A percentile compares a stretch with the other conserved stretches of the same genome.
Conservation (phyloP, 2,113 vertebrate species). For the Thunnus maccoyii region DNA sequence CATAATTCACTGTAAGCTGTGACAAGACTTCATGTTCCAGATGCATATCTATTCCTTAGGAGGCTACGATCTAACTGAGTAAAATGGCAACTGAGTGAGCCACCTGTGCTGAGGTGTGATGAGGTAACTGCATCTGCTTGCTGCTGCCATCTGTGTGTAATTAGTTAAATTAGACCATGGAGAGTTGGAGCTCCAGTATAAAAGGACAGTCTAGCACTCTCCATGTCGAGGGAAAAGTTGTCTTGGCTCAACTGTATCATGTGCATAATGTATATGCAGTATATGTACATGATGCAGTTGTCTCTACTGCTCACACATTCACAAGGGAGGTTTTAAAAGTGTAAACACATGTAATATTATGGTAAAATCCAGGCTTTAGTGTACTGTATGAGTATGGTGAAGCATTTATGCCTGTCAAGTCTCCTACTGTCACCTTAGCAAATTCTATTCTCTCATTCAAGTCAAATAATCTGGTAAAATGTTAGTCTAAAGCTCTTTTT, state of each 20-base stretch:
- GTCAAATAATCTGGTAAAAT: not conserved
- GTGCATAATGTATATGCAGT: not conserved
- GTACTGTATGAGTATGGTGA: not conserved
- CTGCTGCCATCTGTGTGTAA: slow-evolving; percentile 76
- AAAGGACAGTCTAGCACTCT: slow-evolving; percentile 37
- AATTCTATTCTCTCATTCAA: not conserved
- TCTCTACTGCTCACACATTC: not conserved
- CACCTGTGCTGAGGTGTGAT: slow-evolving; percentile 69
- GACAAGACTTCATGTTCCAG: slow-evolving; percentile 27
- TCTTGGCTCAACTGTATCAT: slow-evolving; percentile 22
- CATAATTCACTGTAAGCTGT: slow-evolving; percentile 12
- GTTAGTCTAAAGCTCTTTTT: not conserved
- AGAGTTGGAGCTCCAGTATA: slow-evolving; percentile 51
- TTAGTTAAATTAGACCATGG: slow-evolving; percentile 71
- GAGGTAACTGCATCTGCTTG: slow-evolving; percentile 64
- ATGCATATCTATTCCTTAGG: slow-evolving; percentile 48
- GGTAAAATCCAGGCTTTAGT: not conserved
- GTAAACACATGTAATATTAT: not conserved
- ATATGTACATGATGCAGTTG: slow-evolving; percentile 1
- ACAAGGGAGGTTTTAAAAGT: not conserved
- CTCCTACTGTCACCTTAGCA: not conserved
- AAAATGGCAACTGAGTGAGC: slow-evolving; percentile 63
- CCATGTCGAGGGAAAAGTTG: not conserved
- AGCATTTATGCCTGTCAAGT: not conserved
- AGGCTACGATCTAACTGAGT: slow-evolving; percentile 48